Evolutionary conservation across 2,113 vertebrate genomes (phyloP), one percentile per base, ranked within the genome.

Genomic region (Oreochromis niloticus): DNA sequence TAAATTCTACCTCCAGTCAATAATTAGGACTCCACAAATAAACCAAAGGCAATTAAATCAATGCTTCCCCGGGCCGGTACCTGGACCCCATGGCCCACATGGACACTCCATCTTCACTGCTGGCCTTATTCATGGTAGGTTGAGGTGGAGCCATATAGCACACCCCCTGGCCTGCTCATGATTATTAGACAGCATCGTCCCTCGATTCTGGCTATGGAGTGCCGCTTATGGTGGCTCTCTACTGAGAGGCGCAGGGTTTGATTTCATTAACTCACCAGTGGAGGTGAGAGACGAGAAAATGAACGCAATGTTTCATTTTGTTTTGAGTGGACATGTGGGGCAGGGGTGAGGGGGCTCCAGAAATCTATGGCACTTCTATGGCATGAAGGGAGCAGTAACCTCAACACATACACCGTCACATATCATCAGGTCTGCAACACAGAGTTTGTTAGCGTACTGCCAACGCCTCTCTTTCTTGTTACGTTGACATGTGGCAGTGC

Each of bases 1-100:
- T 99, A 98, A 98, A 95, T 98, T 97, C 98, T 98, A 97, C 97
- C 98, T 99, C 98, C 97, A 98, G 97, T 98, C 98, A 98, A 98
- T 99, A 98, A 99, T 99, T 98, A 99, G 98, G 97, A 97, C 97
- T 97, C 97, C 96, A 97, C 98, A 99, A 98, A 99, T 99, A 99
- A 99, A 98, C 97, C 97, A 96, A 95, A 97, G 95, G 98, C 98
- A 99, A 99, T 99, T 99, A 99, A 97, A 98, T 98, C 98, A 97
- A 98, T 98, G 97, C 97, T 97, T 96, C 97, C 96, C 93, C 85
- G 92, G 95, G 95, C 94, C 90, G 92, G 96, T 97, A 96, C 96
- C 96, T 95, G 95, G 95, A 97, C 97, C 97, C 97, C 95, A 93
- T 96, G 97, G 97, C 97, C 97, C 97, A 97, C 96, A 96, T 97